These are phyloP conservation scores for Diarsia rubi DNA, from an alignment of 2,888 invertebrate genomes.

Conservation along the genomic window DNA sequence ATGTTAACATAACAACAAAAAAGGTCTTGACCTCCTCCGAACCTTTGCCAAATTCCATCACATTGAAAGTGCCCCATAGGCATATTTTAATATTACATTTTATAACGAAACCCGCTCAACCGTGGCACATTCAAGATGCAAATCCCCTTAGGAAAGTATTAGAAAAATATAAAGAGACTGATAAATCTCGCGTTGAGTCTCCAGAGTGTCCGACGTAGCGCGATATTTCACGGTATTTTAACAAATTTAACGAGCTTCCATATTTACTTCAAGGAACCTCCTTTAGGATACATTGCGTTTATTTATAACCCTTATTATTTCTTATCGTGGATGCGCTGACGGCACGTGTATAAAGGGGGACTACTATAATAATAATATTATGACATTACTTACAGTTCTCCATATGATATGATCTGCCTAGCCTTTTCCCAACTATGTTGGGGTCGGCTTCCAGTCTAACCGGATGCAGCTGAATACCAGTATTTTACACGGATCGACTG, in stretches of 20 bases:
- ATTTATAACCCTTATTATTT: slow-evolving; percentile 74
- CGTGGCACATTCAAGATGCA: slow-evolving; percentile 79
- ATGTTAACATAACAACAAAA: slow-evolving; percentile 55
- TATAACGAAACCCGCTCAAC: slow-evolving; percentile 78
- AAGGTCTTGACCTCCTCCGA: slow-evolving; percentile 54
- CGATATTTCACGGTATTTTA: slow-evolving; percentile 90
- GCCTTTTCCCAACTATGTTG: too few species aligned
- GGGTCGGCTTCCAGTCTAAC: too few species aligned
- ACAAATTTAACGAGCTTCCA: slow-evolving; percentile 90
- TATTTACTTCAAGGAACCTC: slow-evolving; percentile 85
- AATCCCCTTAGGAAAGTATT: slow-evolving; percentile 85
- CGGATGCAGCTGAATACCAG: too few species aligned
- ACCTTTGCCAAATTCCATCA: slow-evolving; percentile 54
- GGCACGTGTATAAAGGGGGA: slow-evolving; percentile 21
- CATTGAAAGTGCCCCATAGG: slow-evolving; percentile 60
- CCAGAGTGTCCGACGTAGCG: slow-evolving; percentile 86
- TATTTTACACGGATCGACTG: too few species aligned
- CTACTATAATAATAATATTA: background rate
- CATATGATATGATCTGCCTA: too few species aligned
- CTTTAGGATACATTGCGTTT: slow-evolving; percentile 78
- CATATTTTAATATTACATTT: slow-evolving; percentile 76
- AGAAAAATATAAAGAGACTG: slow-evolving; percentile 84
- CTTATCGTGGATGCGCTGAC: slow-evolving; percentile 52
- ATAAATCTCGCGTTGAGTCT: slow-evolving; percentile 75
- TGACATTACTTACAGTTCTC: background rate